Base-by-base conservation (phyloP, 2,113 vertebrate genomes). In the Muntiacus reevesi region DNA sequence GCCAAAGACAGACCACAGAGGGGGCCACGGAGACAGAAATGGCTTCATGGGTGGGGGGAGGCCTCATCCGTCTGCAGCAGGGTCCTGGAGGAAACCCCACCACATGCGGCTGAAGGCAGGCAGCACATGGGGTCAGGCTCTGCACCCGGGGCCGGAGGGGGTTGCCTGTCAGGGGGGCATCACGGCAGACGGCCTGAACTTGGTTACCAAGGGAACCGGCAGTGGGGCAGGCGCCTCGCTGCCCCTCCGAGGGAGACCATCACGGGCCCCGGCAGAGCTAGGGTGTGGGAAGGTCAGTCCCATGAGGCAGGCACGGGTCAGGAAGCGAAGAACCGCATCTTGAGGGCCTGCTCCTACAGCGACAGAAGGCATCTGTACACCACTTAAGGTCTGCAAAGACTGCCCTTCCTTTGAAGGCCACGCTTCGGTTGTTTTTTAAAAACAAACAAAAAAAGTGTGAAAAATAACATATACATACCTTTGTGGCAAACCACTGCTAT, bases 401-500 rank as follows among this genome's bases (percentile, higher is more conserved):
- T 76, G 33, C 36, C 47, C 78, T 92, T 82, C 76, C 64, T 87
- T 50, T 57, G 89, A 96, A 95, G 91, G 79, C 55, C 83, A 87
- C 30, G 27, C 47, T 96, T 93, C 36, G 52, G 36, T 28, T 87
- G 33, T 43, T 76, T 85, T 67, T 86, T 79, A 23, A 36, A 89
- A 97, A 67, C 28, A 17, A 19, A 86, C 96, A 57, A 23, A 85
- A 78, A 36, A 40, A 67, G 50, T 62, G 23, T 12, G 50, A 85
- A 93, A 96, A 94, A 90, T 64, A 95, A 82, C 21, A 59, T 15
- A 55, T 13, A 45, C 50, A 71, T 14, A 62, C 5, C 28, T 36
- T 71, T 86, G 91, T 25, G 84, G 62, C 52, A 96, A 97, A 93
- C 92, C 55, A 79, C 94, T 91, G 52, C 83, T 89, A 95, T 87